Evolutionary conservation across 2,113 vertebrate species (phyloP).

Genomic region (Megatriorchis doriae): DNA sequence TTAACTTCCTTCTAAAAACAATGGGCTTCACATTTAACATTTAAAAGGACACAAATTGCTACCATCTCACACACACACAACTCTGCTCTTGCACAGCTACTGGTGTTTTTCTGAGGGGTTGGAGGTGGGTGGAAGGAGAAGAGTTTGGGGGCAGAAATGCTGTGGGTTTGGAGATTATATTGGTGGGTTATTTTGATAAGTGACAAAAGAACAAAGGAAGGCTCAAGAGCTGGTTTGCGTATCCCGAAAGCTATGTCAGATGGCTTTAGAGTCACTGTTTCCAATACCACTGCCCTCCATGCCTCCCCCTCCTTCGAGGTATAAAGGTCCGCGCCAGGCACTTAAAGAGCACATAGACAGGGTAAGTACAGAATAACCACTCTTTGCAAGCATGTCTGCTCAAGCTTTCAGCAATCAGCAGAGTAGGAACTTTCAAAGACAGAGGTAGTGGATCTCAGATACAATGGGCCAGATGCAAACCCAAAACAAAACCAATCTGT

Average conservation of each 20-base stretch:
- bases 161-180: not conserved
- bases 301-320: not conserved
- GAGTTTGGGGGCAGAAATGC: not conserved
- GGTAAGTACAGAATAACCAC: not conserved
- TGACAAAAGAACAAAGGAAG: not conserved
- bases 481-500: not conserved
- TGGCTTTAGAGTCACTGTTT: not conserved
- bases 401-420: not conserved
- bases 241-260: not conserved
- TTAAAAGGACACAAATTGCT: not conserved
- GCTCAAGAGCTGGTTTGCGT: not conserved
- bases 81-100: not conserved
- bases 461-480: not conserved
- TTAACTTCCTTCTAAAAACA: not conserved
- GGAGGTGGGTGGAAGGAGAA: not conserved
- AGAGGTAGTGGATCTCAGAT: not conserved
- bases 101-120: not conserved
- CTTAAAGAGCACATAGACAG: not conserved
- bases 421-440: not conserved
- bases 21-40: not conserved
- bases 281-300: not conserved
- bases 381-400: not conserved
- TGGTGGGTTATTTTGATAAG: not conserved
- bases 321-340: not conserved
- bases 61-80: not conserved